Conservation (phyloP, 2,888 invertebrate genomes). For the Alviniconcha strummeri region DNA sequence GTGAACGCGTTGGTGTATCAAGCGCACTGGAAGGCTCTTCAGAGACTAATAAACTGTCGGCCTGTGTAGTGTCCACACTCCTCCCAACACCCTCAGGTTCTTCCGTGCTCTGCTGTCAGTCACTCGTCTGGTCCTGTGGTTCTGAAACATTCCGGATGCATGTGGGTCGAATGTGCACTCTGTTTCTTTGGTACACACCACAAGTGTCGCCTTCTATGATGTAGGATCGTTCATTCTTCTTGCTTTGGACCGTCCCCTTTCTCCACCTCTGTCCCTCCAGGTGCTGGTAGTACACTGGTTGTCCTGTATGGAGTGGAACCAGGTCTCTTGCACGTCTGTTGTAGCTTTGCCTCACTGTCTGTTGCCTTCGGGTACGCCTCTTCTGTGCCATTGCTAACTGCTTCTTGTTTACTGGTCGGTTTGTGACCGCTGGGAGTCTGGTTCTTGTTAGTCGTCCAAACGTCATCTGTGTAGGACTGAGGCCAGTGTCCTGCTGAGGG, state of each 20-base stretch:
- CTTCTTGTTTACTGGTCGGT: neutral
- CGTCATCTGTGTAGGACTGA: constrained; percentile 39
- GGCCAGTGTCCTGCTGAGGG: constrained; percentile 37
- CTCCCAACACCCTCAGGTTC: too few relatives aligned
- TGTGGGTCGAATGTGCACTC: neutral
- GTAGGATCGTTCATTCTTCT: too few relatives aligned
- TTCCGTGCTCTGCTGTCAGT: too few relatives aligned
- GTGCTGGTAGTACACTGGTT: too few relatives aligned
- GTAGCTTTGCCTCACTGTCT: neutral
- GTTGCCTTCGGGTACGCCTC: neutral
- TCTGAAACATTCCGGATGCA: neutral
- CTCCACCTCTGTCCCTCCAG: too few relatives aligned
- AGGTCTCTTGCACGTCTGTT: too few relatives aligned
- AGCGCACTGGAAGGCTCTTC: neutral
- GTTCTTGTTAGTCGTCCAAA: constrained; percentile 36
- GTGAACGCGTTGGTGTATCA: too few relatives aligned
- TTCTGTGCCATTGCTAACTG: neutral
- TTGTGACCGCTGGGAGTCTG: constrained; percentile 19
- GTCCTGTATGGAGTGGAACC: too few relatives aligned
- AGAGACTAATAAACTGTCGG: neutral
- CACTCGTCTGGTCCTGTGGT: neutral
- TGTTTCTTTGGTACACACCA: too few relatives aligned
- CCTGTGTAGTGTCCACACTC: too few relatives aligned
- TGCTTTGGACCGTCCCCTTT: too few relatives aligned
- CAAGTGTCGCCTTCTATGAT: too few relatives aligned